A percentile compares a stretch with the other conserved stretches of the same genome.
Evolutionary conservation across 2,113 vertebrate genomes (phyloP).

Genomic region (Thamnophis sirtalis): DNA sequence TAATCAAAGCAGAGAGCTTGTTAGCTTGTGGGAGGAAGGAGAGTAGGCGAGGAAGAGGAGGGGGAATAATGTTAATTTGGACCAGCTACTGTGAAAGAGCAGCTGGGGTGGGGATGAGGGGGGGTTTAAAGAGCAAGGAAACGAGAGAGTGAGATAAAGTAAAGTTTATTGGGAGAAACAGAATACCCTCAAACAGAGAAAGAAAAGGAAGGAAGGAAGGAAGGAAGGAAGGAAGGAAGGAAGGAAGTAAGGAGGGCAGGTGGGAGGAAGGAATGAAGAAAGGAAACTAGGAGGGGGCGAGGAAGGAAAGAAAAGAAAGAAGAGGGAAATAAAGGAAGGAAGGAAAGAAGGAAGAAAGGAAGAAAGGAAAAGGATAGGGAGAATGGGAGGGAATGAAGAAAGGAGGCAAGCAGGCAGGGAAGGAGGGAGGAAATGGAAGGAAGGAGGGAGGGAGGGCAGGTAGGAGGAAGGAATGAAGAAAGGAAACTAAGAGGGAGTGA

Average conservation of each 20-base stretch:
- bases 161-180: neutral
- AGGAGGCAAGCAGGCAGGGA: neutral
- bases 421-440: neutral
- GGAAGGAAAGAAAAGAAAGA: neutral
- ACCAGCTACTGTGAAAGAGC: conserved; percentile 39
- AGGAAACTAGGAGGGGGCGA: conserved; percentile 17
- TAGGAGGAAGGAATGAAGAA: too few relatives aligned
- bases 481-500: too few relatives aligned
- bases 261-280: neutral
- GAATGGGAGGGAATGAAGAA: too few relatives aligned
- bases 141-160: neutral
- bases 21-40: conserved; percentile 57
- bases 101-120: neutral
- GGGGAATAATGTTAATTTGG: conserved; percentile 25
- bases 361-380: too few relatives aligned
- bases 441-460: too few relatives aligned
- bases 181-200: neutral
- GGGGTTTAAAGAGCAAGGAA: conserved; percentile 22
- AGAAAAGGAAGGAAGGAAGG: too few relatives aligned
- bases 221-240: too few relatives aligned
- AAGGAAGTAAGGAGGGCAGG: neutral
- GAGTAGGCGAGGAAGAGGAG: conserved; percentile 30
- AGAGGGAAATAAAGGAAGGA: too few relatives aligned
- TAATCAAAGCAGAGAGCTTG: conserved; percentile 74
- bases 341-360: neutral